Evolutionary conservation across 2,113 vertebrate species (phyloP).

Genomic region (Chiloscyllium plagiosum): DNA sequence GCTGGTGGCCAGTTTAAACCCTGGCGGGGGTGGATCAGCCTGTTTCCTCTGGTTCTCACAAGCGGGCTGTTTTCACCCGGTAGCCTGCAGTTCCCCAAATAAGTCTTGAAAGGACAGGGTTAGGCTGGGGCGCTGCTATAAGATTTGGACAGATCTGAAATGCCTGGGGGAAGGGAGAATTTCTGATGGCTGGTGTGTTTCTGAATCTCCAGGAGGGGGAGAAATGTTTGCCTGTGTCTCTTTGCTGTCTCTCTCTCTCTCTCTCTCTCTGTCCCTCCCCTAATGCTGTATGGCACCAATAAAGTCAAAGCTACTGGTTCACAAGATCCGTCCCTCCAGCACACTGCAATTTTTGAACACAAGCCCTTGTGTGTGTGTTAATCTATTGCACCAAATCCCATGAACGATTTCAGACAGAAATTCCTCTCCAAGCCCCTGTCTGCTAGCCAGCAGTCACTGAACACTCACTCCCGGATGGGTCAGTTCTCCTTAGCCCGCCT

Average conservation of each 20-base stretch:
- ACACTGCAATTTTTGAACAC: slow-evolving; percentile 20
- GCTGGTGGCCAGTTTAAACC: background rate
- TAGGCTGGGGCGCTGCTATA: too few relatives aligned
- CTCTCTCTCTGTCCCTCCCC: background rate
- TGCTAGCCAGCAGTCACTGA: background rate
- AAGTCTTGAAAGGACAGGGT: too few relatives aligned
- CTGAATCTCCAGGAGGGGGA: too few relatives aligned
- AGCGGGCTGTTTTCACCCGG: too few relatives aligned
- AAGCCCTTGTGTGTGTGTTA: background rate
- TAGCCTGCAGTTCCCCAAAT: too few relatives aligned
- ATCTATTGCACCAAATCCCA: background rate
- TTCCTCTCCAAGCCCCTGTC: background rate
- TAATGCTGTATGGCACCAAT: background rate
- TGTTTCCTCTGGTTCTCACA: too few relatives aligned
- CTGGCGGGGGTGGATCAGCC: too few relatives aligned
- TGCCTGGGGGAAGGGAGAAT: too few relatives aligned
- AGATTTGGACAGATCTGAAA: too few relatives aligned
- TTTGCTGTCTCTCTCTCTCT: too few relatives aligned
- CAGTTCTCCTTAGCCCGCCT: background rate
- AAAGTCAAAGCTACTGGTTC: background rate
- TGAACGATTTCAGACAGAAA: background rate
- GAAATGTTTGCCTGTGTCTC: background rate
- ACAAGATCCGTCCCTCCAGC: background rate
- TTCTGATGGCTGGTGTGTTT: too few relatives aligned
- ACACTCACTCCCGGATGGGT: slow-evolving; percentile 19